Percentiles rank a stretch among this genome's conserved stretches.
Evolutionary conservation across 2,113 vertebrate species (phyloP).

Genomic region (Recurvirostra avosetta): DNA sequence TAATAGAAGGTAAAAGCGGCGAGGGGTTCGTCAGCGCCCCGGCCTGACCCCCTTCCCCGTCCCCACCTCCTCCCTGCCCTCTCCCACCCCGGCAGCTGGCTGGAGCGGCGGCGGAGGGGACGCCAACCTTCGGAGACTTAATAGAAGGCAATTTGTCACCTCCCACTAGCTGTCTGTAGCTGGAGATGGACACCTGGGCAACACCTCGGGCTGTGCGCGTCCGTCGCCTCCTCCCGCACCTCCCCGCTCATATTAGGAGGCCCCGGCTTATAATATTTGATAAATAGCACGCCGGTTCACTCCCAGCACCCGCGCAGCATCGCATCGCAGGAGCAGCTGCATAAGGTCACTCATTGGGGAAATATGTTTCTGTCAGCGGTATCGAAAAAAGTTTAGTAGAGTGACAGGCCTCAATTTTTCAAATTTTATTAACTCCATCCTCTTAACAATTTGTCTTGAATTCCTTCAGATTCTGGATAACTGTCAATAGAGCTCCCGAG

Average conservation of each 20-base stretch:
- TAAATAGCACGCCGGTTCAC: slow-evolving; percentile 67
- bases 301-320: background rate
- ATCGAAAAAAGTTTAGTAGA: slow-evolving; percentile 81
- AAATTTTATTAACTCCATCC: slow-evolving; percentile 85
- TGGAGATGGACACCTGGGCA: slow-evolving; percentile 71
- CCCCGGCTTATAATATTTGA: slow-evolving; percentile 74
- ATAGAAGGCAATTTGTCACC: slow-evolving; percentile 79
- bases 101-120: background rate
- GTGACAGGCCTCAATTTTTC: slow-evolving; percentile 85
- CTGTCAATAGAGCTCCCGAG: slow-evolving; percentile 64
- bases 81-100: slow-evolving; percentile 45
- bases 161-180: slow-evolving; percentile 75
- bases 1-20: background rate
- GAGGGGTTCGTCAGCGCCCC: background rate
- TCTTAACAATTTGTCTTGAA: slow-evolving; percentile 78
- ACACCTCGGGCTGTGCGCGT: slow-evolving; percentile 71
- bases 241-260: slow-evolving; percentile 60
- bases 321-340: slow-evolving; percentile 65
- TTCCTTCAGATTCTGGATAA: slow-evolving; percentile 73
- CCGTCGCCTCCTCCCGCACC: slow-evolving; percentile 15
- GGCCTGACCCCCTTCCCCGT: slow-evolving; percentile 68
- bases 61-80: slow-evolving; percentile 59
- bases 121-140: slow-evolving; percentile 40
- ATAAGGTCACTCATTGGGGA: slow-evolving; percentile 84
- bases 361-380: slow-evolving; percentile 81